Base-by-base conservation (phyloP, 2,113 vertebrate species). In the Cromileptes altivelis region DNA sequence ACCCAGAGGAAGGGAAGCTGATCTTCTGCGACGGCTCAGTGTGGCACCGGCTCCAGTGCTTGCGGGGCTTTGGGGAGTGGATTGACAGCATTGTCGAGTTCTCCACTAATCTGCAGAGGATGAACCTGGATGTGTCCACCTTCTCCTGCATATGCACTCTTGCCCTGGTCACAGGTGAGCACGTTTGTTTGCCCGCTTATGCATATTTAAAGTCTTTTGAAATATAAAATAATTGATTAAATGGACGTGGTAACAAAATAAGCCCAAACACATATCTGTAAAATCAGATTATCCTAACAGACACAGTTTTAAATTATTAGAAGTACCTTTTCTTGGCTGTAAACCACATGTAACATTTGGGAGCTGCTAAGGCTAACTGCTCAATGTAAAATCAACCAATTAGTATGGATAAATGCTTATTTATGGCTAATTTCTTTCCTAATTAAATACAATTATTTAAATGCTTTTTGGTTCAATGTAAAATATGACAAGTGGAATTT, bases 21-120 rank as follows among this genome's bases (percentile, higher is more conserved):
- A 96, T 99, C 77, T 99, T 99, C 96, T 99, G 98, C 91, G 98
- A 97, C 15, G 98, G 98, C 65, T 97, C 98, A 19, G 98, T 99
- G 87, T 95, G 98, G 94, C 97, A 98, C 95, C 96, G 97, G 94
- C 82, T 98, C 87, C 98, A 98, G 95, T 99, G 98, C 55, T 95
- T 98, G 70, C 97, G 98, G 4, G 98, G 98, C 84, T 99, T 99
- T n/a, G 98, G 98, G 52, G 97, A 99, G 90, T 99, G 98, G 98
- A 98, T 99, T 70, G 98, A 99, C 91, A 96, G 97, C 89, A 99
- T 99, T 19, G 96, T 97, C 27, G 98, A 99, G 13, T 99, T 99
- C 82, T 99, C 98, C 47, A 95, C 97, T 86, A 98, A 97, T 89
- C 91, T 99, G 89, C 98, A 98, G 79, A 97, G 96, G 93, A 97